Evolutionary conservation across 2,113 vertebrate species (phyloP).

Genomic region (Phodopus roborovskii): DNA sequence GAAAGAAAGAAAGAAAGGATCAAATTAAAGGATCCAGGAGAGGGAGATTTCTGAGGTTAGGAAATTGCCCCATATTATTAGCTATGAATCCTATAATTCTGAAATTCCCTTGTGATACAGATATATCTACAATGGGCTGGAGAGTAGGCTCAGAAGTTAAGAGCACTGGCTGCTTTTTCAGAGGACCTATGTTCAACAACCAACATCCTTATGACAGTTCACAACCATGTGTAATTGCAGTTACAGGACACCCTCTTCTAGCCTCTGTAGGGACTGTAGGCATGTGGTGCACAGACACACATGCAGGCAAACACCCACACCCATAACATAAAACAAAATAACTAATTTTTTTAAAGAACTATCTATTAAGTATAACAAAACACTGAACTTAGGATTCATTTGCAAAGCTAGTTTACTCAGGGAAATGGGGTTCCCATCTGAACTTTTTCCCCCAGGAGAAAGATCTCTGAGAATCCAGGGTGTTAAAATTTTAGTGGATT

Average conservation of each 20-base stretch:
- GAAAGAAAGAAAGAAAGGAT: too few relatives aligned
- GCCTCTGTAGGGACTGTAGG: not conserved
- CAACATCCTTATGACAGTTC: not conserved
- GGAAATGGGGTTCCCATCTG: fast-evolving
- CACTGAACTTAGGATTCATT: not conserved
- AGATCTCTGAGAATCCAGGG: not conserved
- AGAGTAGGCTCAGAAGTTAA: not conserved
- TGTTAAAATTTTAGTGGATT: not conserved
- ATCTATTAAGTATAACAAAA: not conserved
- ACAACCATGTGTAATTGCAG: not conserved
- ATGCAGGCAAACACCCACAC: not conserved
- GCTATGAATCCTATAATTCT: not conserved
- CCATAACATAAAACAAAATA: not conserved
- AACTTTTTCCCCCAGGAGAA: not conserved
- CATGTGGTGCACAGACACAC: not conserved
- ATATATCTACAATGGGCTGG: not conserved
- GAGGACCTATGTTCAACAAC: not conserved
- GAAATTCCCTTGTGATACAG: not conserved
- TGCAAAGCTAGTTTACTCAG: not conserved
- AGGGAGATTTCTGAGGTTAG: not conserved
- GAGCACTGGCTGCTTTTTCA: not conserved
- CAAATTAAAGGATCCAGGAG: not conserved
- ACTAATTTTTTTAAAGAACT: not conserved
- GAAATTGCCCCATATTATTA: not conserved
- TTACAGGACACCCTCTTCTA: not conserved